Conservation (phyloP, 2,113 vertebrate species). For the Sitta europaea region DNA sequence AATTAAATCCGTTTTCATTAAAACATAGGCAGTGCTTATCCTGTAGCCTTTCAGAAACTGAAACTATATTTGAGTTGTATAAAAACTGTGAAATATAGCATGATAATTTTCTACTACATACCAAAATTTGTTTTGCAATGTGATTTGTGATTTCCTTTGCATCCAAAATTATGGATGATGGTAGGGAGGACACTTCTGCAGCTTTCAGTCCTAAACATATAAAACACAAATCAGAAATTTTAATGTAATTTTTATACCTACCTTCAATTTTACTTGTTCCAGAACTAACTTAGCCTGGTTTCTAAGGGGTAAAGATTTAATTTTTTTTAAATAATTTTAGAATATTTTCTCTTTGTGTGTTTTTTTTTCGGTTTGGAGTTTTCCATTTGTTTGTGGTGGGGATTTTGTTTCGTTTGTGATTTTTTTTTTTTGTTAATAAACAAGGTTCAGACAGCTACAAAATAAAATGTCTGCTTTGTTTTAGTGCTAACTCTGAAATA, state of each 20-base stretch:
- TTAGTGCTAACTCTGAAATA: background rate
- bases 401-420: background rate
- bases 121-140: constrained; percentile 83
- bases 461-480: background rate
- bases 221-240: background rate
- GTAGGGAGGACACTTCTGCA: constrained; percentile 88
- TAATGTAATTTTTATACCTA: background rate
- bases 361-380: too few species aligned
- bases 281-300: background rate
- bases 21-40: background rate
- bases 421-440: background rate
- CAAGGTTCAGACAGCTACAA: background rate
- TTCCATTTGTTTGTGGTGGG: too few species aligned
- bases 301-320: background rate
- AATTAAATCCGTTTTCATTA: too few species aligned
- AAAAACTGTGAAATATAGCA: background rate
- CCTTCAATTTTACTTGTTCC: background rate
- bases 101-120: constrained; percentile 59
- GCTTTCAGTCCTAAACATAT: constrained; percentile 83
- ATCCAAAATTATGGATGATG: constrained; percentile 79
- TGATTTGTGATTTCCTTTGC: constrained; percentile 81
- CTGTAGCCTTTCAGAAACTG: background rate
- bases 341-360: background rate
- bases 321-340: background rate
- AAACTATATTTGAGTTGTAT: background rate